Evolutionary conservation across 2,797 vertebrate species (phyloP).

Genomic region (Jordanella pulchra): DNA sequence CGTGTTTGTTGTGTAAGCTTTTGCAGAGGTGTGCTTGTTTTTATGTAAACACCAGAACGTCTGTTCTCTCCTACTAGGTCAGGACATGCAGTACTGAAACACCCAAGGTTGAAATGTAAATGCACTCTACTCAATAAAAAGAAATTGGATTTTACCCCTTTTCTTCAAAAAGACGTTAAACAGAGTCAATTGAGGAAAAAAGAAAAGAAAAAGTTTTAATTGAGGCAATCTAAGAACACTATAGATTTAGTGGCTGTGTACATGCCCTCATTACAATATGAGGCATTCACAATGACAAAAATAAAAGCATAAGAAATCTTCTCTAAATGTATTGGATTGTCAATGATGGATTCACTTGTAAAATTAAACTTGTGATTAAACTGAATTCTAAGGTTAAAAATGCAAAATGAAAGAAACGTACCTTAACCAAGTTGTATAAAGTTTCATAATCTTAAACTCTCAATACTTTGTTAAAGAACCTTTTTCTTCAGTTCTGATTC

Average conservation of each 20-base stretch:
- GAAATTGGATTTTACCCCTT: neutral
- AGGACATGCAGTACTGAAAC: constrained; percentile 16
- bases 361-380: too few species aligned
- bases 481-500: neutral
- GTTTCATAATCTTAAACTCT: too few species aligned
- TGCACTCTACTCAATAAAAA: constrained; percentile 33
- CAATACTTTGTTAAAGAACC: neutral
- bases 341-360: too few species aligned
- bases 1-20: constrained; percentile 64
- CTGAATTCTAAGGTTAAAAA: too few species aligned
- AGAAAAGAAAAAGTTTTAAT: neutral
- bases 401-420: too few species aligned
- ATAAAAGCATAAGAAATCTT: too few species aligned
- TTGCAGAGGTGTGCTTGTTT: constrained; percentile 49
- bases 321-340: too few species aligned
- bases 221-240: neutral
- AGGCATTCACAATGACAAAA: too few species aligned
- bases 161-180: neutral
- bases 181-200: neutral
- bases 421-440: too few species aligned
- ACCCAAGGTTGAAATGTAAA: constrained; percentile 1
- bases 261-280: too few species aligned
- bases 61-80: constrained; percentile 32
- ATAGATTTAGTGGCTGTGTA: neutral
- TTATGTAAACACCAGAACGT: constrained; percentile 60